phyloP scores from a whole-genome alignment of 2,888 invertebrate genomes.

The Lycophotia porphyrea region DNA sequence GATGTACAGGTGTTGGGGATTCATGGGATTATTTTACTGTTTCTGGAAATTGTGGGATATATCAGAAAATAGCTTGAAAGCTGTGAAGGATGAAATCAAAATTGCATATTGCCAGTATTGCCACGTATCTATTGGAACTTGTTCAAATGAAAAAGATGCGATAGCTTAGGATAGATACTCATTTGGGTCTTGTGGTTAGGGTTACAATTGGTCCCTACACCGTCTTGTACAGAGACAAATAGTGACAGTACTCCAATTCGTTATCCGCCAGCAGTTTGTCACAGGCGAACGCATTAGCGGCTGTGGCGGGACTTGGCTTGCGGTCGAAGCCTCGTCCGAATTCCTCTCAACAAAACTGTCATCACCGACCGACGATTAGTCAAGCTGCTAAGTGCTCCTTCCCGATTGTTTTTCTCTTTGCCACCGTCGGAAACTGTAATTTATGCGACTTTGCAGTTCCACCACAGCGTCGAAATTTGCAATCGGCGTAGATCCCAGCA shows the following conservation, averaged over 20 bases:
- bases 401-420: conserved; percentile 88
- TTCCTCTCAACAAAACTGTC: conserved; percentile 82
- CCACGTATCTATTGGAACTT: neutral
- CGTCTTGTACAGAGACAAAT: conserved; percentile 39
- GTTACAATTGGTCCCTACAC: conserved; percentile 35
- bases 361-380: conserved; percentile 87
- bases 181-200: neutral
- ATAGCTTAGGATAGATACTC: neutral
- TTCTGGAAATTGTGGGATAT: neutral
- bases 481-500: conserved; percentile 87
- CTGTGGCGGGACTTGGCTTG: conserved; percentile 74
- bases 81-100: neutral
- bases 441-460: conserved; percentile 89
- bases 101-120: neutral
- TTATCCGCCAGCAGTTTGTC: conserved; percentile 77
- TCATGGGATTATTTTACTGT: conserved; percentile 10
- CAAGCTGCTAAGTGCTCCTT: conserved; percentile 89
- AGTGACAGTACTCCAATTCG: conserved; percentile 68
- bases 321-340: conserved; percentile 76
- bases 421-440: conserved; percentile 86
- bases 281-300: conserved; percentile 77
- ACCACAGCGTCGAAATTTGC: conserved; percentile 86
- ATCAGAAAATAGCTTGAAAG: neutral
- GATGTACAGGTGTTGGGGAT: conserved; percentile 21
- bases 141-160: neutral